Conservation (phyloP, 2,888 invertebrate genomes). For the Dryadula phaetusa region DNA sequence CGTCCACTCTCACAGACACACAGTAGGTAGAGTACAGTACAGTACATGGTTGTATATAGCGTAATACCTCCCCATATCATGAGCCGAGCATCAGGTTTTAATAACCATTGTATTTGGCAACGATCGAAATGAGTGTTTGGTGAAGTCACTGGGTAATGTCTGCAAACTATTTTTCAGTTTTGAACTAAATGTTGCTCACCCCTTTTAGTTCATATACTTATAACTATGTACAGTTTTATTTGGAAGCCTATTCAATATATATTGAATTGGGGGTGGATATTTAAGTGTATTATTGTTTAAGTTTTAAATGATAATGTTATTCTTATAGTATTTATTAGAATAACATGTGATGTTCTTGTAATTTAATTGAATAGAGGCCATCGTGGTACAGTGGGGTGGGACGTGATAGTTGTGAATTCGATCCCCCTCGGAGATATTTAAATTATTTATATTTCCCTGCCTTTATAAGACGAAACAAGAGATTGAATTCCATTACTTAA, state of each 20-base stretch:
- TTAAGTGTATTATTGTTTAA: neutral
- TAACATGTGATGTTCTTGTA: neutral
- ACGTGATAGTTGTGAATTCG: neutral
- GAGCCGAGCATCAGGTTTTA: slow-evolving; percentile 74
- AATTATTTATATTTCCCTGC: neutral
- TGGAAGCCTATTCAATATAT: slow-evolving; percentile 5
- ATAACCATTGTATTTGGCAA: slow-evolving; percentile 84
- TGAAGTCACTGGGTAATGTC: slow-evolving; percentile 66
- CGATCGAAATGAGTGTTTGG: slow-evolving; percentile 81
- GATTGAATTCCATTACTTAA: no score
- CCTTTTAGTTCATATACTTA: slow-evolving; percentile 46
- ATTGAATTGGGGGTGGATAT: slow-evolving; percentile 15
- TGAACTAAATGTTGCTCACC: slow-evolving; percentile 53
- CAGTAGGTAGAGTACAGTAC: slow-evolving; percentile 43
- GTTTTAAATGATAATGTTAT: neutral
- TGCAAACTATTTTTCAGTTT: slow-evolving; percentile 65
- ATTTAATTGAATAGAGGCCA: neutral
- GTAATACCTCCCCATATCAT: slow-evolving; percentile 67
- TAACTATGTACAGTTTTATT: slow-evolving; percentile 20
- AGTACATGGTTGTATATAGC: slow-evolving; percentile 52
- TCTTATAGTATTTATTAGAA: no score
- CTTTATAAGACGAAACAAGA: no score
- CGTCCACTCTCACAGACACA: slow-evolving; percentile 73
- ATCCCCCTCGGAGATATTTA: neutral
- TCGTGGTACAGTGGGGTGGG: neutral